phyloP scores from a whole-genome alignment of 2,797 vertebrate species.

The Pseudomugil gertrudae region DNA sequence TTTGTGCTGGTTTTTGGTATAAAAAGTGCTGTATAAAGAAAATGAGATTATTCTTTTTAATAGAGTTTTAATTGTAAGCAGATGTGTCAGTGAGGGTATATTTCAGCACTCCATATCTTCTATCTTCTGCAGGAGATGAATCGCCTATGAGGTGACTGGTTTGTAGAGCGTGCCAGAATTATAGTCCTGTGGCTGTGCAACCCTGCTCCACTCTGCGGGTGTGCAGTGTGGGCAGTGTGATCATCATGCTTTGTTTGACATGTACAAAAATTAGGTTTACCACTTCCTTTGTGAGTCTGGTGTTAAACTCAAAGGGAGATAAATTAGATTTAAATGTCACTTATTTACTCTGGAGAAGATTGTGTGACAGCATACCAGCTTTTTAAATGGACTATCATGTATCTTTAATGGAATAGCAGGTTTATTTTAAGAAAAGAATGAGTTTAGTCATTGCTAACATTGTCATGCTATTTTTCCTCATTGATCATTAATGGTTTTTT shows the following conservation, averaged over 20 bases:
- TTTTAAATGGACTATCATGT: not conserved
- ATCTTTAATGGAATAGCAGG: too few species aligned
- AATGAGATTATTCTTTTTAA: not conserved
- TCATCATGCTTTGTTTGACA: constrained; percentile 78
- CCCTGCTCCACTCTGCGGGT: constrained; percentile 50
- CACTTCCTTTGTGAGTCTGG: constrained; percentile 73
- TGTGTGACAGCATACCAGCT: not conserved
- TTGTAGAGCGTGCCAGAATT: constrained; percentile 63
- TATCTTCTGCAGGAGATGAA: constrained; percentile 54
- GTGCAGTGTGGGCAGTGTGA: constrained; percentile 62
- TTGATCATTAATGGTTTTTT: not conserved
- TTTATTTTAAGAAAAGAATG: too few species aligned
- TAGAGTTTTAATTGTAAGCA: constrained; percentile 22
- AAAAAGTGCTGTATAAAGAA: too few species aligned
- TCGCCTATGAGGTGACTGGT: constrained; percentile 63
- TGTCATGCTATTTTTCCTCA: not conserved
- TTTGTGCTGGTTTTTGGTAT: too few species aligned
- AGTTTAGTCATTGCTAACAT: not conserved
- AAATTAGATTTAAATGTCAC: constrained; percentile 40
- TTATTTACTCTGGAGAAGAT: constrained; percentile 16
- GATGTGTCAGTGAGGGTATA: constrained; percentile 42
- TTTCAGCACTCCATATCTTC: constrained; percentile 52
- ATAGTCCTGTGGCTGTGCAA: constrained; percentile 62
- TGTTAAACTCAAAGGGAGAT: constrained; percentile 62
- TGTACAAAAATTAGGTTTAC: constrained; percentile 68